Conservation (phyloP, 2,797 vertebrate genomes). For the Sebastes matsubarae region DNA sequence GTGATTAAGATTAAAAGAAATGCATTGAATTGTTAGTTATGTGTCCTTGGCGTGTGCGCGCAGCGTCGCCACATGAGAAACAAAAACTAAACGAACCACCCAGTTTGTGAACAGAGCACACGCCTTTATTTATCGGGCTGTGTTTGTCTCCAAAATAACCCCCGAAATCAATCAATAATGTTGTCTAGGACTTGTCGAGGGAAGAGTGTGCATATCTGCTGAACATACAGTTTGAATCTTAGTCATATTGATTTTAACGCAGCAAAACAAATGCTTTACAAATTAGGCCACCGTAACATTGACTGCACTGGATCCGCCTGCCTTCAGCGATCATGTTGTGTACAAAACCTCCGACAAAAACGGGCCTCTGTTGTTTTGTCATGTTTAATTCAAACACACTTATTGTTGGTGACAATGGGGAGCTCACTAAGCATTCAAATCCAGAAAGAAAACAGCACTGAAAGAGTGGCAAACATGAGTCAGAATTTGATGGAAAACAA, state of each 20-base stretch:
- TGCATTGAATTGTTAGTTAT: neutral
- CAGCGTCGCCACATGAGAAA: neutral
- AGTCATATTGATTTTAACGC: slow-evolving; percentile 48
- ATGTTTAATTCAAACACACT: slow-evolving; percentile 43
- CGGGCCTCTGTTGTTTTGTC: slow-evolving; percentile 12
- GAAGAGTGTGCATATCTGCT: neutral
- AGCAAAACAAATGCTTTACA: slow-evolving; percentile 46
- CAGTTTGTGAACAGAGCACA: neutral
- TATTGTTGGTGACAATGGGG: neutral
- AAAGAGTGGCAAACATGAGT: neutral
- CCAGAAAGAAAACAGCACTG: neutral
- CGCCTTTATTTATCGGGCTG: neutral
- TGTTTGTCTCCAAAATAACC: slow-evolving; percentile 2
- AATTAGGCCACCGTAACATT: slow-evolving; percentile 47
- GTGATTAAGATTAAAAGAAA: neutral
- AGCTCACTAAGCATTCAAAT: neutral
- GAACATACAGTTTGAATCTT: slow-evolving; percentile 40
- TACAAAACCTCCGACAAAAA: slow-evolving; percentile 7
- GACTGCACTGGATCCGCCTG: slow-evolving; percentile 29
- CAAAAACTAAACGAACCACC: neutral
- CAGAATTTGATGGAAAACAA: neutral
- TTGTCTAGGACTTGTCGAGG: slow-evolving; percentile 32
- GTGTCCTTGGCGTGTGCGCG: neutral
- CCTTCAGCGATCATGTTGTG: slow-evolving; percentile 33
- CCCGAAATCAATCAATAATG: slow-evolving; percentile 28